Conservation (phyloP, 2,888 invertebrate genomes). For the Ellobium chinense region DNA sequence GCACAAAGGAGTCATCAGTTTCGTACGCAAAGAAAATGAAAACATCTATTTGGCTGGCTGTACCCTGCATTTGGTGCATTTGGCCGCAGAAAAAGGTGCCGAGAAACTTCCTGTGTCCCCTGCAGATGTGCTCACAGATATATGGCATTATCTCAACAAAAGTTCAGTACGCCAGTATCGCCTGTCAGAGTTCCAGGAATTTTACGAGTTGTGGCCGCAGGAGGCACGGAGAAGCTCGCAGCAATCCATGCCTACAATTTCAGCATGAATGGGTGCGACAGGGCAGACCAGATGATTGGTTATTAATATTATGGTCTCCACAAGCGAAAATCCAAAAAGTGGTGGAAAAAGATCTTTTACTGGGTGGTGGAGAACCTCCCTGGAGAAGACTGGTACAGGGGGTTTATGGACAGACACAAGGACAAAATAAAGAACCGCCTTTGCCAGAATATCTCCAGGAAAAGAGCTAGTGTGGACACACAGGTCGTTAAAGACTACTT, state of each 20-base stretch:
- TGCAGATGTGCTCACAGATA: conserved; percentile 4
- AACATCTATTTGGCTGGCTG: conserved; percentile 48
- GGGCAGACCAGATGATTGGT: no score
- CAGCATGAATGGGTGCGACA: no score
- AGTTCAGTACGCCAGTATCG: not conserved
- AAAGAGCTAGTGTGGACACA: not conserved
- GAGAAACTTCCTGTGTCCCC: not conserved
- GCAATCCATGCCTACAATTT: no score
- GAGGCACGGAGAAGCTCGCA: no score
- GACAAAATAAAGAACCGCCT: not conserved
- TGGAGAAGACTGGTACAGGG: conserved; percentile 1
- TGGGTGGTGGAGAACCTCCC: conserved; percentile 1
- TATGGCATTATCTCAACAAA: not conserved
- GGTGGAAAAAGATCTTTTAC: no score
- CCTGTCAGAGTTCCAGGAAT: not conserved
- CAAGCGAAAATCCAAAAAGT: no score
- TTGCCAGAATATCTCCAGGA: conserved; percentile 31
- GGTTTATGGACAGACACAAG: conserved; percentile 12
- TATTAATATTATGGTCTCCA: no score
- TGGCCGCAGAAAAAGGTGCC: conserved; percentile 49
- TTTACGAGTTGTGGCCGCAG: not conserved
- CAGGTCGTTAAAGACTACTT: conserved; percentile 14
- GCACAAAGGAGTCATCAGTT: conserved; percentile 45
- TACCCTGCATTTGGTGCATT: conserved; percentile 48
- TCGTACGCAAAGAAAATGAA: conserved; percentile 46